Percentiles rank a stretch among this genome's conserved stretches.
These are phyloP conservation scores for Pituophis catenifer DNA, from an alignment of 2,113 vertebrate genomes.

Conservation along the genomic window DNA sequence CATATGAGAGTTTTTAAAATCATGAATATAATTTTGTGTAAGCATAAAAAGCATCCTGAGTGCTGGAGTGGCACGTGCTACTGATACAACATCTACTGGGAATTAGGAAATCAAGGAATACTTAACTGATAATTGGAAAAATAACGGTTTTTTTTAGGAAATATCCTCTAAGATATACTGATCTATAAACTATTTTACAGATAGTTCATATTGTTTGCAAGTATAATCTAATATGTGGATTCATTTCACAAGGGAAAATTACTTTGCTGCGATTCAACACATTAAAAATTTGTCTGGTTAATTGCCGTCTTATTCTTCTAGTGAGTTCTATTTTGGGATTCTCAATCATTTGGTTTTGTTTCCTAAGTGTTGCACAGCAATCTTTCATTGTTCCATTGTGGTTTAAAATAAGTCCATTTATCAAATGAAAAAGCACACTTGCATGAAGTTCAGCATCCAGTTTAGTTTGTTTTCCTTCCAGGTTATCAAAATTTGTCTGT, in stretches of 20 bases:
- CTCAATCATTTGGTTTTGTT: not conserved
- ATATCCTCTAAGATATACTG: not conserved
- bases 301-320: not conserved
- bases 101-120: not conserved
- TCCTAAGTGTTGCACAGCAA: not conserved
- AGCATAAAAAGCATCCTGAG: constrained; percentile 17
- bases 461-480: not conserved
- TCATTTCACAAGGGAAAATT: not conserved
- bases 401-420: not conserved
- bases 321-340: not conserved
- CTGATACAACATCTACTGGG: constrained; percentile 7
- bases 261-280: not conserved
- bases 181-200: not conserved
- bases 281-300: not conserved
- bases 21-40: not conserved
- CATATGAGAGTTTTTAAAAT: not conserved
- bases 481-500: not conserved
- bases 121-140: not conserved
- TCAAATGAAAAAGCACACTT: not conserved
- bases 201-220: not conserved
- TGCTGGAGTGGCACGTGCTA: not conserved
- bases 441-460: not conserved
- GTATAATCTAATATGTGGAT: not conserved
- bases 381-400: not conserved
- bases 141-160: not conserved